Base-by-base conservation (phyloP, 2,797 vertebrate genomes). In the Cryptoblepharus egeriae region DNA sequence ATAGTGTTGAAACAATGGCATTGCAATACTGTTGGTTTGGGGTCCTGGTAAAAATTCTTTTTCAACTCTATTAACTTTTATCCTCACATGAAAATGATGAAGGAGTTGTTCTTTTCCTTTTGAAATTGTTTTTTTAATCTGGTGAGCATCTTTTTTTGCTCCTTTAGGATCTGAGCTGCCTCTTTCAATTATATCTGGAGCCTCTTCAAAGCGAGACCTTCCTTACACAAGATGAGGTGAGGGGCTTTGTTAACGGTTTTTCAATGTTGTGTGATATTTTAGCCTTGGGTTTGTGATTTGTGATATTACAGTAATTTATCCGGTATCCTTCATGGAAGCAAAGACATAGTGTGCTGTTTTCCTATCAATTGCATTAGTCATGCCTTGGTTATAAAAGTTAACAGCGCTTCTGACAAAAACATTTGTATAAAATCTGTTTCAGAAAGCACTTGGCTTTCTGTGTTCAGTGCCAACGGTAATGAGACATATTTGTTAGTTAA, bases 121-220 rank as follows among this genome's bases (percentile, higher is more conserved):
- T 79, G 42, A 52, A 87, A 24, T 77, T 15, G 1, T 63, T 49
- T 67, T 84, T 77, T 67, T 2, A 83, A 75, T 45, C 24, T n/a
- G 4, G 42, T 7, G 13, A 65, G 73, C 1, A 10, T 55, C 13
- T 80, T 83, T 1, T 81, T 13, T 77, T 10, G 91, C 78, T 82
- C 72, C 90, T 92, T 28, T 81, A 99, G 99, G 99, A 99, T 87
- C 94, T 99, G 93, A 96, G 95, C 88, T 98, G 97, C 93, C 96
- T 99, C 91, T 99, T 99, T 1, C 97, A 98, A 90, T 95, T 99
- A 5, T 99, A 99, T 95, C 92, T 99, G 95, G 98, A 98, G 86
- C 99, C 98, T 0, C 96, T 99, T 92, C 98, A 99, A 87, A 97
- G 94, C 45, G 98, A 99, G 95, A 98, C 96, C 72, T 99, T 99